A percentile compares a stretch with the other conserved stretches of the same genome.
phyloP scores from a whole-genome alignment of 2,888 invertebrate species.

The Lottia scabra region DNA sequence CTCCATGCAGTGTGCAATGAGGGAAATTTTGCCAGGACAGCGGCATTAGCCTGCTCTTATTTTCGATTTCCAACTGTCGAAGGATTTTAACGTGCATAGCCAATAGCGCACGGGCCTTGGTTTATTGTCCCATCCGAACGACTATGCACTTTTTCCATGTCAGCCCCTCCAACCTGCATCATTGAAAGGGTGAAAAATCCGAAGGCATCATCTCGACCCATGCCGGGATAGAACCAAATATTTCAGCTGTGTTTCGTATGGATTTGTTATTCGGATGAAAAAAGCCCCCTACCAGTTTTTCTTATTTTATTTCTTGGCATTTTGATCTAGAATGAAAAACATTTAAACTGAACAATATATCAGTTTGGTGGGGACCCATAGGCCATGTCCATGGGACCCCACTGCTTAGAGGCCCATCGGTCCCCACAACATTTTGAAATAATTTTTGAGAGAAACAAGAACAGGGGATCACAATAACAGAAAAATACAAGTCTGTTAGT shows the following conservation, averaged over 20 bases:
- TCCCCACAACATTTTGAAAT: background rate
- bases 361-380: background rate
- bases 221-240: no score
- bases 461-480: background rate
- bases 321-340: background rate
- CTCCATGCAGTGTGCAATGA: no score
- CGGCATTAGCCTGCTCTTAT: no score
- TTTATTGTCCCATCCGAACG: no score
- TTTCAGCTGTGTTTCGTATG: background rate
- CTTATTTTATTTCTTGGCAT: conserved; percentile 1
- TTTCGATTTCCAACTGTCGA: no score
- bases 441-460: background rate
- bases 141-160: no score
- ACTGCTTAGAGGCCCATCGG: background rate
- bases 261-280: background rate
- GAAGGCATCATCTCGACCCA: no score
- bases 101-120: no score
- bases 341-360: background rate
- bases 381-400: background rate
- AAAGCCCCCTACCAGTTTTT: background rate
- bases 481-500: background rate
- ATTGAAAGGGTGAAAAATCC: no score
- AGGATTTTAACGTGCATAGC: no score
- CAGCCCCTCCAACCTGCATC: no score
- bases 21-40: no score